These are phyloP conservation scores for Hexactinellida sp. DNA, from an alignment of 37 sponge, comb jelly and placozoan genomes.

Conservation along the genomic window DNA sequence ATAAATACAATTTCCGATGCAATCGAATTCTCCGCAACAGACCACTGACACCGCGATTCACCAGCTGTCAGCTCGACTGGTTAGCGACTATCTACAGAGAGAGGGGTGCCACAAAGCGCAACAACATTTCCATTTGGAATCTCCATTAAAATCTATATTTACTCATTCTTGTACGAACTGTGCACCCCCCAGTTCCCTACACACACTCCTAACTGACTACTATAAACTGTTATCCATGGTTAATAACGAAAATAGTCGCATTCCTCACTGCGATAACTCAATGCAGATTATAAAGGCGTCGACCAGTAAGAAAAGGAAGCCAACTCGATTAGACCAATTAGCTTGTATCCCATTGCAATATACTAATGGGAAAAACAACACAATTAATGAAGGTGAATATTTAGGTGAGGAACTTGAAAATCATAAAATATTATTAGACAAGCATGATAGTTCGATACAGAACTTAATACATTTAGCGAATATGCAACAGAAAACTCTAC, in stretches of 20 bases:
- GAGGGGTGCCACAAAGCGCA: not conserved
- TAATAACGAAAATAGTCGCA: not conserved
- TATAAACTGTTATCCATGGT: not conserved
- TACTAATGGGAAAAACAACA: not conserved
- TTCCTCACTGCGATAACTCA: not conserved
- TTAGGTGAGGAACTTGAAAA: not conserved
- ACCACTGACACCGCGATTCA: not conserved
- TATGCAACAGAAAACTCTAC: slow-evolving; percentile 8
- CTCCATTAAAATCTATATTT: not conserved
- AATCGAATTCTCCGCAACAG: no score
- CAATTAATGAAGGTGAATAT: not conserved
- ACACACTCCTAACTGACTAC: not conserved
- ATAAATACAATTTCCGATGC: no score
- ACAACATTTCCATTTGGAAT: slow-evolving; percentile 1
- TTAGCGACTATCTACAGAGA: not conserved
- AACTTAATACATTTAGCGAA: not conserved
- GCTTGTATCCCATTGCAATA: slow-evolving; percentile 4
- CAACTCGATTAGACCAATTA: not conserved
- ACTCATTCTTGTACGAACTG: not conserved
- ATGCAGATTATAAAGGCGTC: not conserved
- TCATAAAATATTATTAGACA: not conserved
- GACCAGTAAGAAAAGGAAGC: not conserved
- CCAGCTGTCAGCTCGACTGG: not conserved
- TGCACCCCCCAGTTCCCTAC: not conserved
- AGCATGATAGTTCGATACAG: not conserved